Base-by-base conservation (phyloP, 2,888 invertebrate genomes). In the Cephus sareptanus region DNA sequence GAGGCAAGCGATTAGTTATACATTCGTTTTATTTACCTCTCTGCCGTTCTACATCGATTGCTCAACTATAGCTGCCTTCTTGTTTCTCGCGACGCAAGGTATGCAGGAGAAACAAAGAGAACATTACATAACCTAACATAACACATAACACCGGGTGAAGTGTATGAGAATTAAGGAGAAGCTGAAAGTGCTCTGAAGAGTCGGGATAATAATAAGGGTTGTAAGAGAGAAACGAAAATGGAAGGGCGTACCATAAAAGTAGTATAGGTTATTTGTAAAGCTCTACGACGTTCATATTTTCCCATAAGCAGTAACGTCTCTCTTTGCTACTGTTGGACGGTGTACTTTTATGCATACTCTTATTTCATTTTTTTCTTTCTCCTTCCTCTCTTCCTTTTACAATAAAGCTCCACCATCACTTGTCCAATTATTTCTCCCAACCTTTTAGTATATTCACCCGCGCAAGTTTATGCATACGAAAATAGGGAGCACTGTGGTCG, bases 141-240 rank as follows among this genome's bases (percentile, higher is more conserved):
- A 12, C 35, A 35, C 35, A 35, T 75, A 34, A 33, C 15, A 2
- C 56, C 9, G 23, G 56, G 23, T 23, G 56, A 56, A 56, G 56
- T 56, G 56, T 56, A 23, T 6, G 23, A 56, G 23, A 56, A 15
- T 23, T 15, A 9, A 9, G 9, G 23, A 56, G 6, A 56, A 23
- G 56, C 9, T 56, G 56, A 23, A 56, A 23, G 56, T 56, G 2
- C 23, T 23, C 23, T 9, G 23, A 56, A 56, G 23, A 6, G 23
- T 23, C 6, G 56, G 56, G 9, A 23, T 23, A 9, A 56, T 23
- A 23, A 9, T 56, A 23, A 69, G 34, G 73, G 40, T 34, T 69
- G 70, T 74, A 75, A 76, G 78, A 78, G n/a, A 76, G 73, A 76
- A 78, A 23, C 33, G 73, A 76, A 76, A 79, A 81, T 79, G 56